Base-by-base conservation (phyloP, 1,140 invertebrate species). In the Parapsyche elsis region DNA sequence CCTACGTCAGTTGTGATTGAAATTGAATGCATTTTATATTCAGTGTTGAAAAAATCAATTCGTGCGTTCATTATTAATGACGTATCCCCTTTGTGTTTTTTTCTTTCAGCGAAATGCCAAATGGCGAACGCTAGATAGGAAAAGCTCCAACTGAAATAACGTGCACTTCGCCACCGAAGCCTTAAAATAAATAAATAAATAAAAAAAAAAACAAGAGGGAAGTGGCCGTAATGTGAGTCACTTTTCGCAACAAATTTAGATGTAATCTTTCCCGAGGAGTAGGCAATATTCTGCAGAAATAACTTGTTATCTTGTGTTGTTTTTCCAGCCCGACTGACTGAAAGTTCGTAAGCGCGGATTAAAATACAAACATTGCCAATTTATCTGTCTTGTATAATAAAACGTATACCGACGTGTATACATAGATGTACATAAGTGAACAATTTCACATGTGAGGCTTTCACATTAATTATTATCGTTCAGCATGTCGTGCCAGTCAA, bases 161-260 rank as follows among this genome's bases (percentile, higher is more conserved):
- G 24, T 10, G 5, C 19, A 2, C 57, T 23, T 16, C n/a, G 14
- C 24, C 73, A 46, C 26, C 12, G 44, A 75, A 75, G 19, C 75
- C 53, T 77, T 77, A 57, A 77, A 77, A 77, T 77, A 64, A 44
- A 46, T 45, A 45, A 73, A 73, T 45, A 71, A 71, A 57, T 14
- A 75, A 75, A 75, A n/a, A 75, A 49, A 19, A 44, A 45, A 77
- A 67, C 57, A 49, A 64, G 57, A 24, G 21, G 30, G 49, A 77
- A 64, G 49, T 44, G 44, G 30, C 75, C 59, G 57, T 77, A 77
- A 77, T 64, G 57, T 53, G 75, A 77, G 75, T 77, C 57, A 77
- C 75, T 64, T 75, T 77, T 61, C 75, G 57, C 75, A 77, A 77
- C 75, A 77, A 77, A 77, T 64, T 77, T 26, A 77, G 75, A 77